phyloP scores from a whole-genome alignment of 2,888 invertebrate genomes.

The Tricholauxania praeusta region DNA sequence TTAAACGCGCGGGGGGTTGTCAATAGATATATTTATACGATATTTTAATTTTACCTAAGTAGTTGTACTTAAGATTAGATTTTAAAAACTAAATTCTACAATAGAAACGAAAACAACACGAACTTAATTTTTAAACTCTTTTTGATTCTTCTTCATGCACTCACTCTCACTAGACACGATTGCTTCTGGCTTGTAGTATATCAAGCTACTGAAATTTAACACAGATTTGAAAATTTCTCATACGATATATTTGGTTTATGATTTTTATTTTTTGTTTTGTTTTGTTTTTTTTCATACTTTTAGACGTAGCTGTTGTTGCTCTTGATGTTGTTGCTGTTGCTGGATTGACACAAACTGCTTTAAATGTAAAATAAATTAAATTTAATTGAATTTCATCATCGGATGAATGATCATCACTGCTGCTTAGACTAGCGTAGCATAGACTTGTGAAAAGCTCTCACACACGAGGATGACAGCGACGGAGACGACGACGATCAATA shows the following conservation, averaged over 20 bases:
- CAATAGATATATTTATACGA: slow-evolving; percentile 24
- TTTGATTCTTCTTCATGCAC: slow-evolving; percentile 7
- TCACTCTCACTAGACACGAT: slow-evolving; percentile 15
- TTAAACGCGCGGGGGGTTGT: slow-evolving; percentile 17
- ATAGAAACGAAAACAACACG: slow-evolving; percentile 30
- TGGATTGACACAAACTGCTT: slow-evolving; percentile 41
- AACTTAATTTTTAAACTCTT: slow-evolving; percentile 21
- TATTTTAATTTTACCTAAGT: slow-evolving; percentile 26
- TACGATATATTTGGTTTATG: background rate
- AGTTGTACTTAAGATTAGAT: slow-evolving; percentile 39
- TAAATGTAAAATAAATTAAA: slow-evolving; percentile 49
- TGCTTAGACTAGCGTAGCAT: slow-evolving; percentile 13
- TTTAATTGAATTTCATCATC: slow-evolving; percentile 58
- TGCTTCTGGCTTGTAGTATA: slow-evolving; percentile 13
- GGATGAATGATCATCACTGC: slow-evolving; percentile 36
- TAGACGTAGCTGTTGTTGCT: slow-evolving; percentile 28
- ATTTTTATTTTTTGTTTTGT: no score
- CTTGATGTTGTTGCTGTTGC: slow-evolving; percentile 29
- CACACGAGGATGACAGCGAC: slow-evolving; percentile 26
- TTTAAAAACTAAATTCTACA: slow-evolving; percentile 24
- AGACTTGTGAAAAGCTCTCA: slow-evolving; percentile 16
- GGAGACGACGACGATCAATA: slow-evolving; percentile 26
- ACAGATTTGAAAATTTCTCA: slow-evolving; percentile 13
- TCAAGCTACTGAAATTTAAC: slow-evolving; percentile 19
- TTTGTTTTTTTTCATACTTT: slow-evolving; percentile 11